These are phyloP conservation scores for Mirza zaza DNA, from an alignment of 2,113 vertebrate species.

Conservation along the genomic window DNA sequence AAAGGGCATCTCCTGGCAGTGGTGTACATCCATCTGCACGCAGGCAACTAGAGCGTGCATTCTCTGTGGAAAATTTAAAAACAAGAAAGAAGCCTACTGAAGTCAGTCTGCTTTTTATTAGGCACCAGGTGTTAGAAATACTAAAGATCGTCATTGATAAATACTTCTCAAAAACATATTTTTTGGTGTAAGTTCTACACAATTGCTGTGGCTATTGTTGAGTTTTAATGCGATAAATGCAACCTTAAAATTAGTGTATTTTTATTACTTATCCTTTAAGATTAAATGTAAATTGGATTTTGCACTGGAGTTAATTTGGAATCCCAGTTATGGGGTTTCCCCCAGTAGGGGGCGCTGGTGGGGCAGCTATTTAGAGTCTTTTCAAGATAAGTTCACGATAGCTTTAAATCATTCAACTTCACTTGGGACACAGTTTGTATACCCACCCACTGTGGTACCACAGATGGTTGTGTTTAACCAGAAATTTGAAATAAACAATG, in stretches of 20 bases:
- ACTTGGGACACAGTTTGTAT: background rate
- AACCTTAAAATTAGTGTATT: background rate
- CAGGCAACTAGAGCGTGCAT: background rate
- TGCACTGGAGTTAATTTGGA: background rate
- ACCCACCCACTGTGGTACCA: background rate
- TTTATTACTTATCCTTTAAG: background rate
- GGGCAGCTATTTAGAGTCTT: background rate
- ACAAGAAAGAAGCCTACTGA: background rate
- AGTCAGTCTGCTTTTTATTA: background rate
- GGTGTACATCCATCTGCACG: background rate
- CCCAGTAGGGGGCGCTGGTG: fast-evolving
- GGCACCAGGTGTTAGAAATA: background rate
- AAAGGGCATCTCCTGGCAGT: background rate
- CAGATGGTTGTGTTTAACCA: background rate
- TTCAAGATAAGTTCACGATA: background rate
- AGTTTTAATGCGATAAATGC: background rate
- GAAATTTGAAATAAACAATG: background rate
- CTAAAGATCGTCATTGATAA: background rate
- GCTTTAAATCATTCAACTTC: background rate
- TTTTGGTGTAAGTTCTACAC: background rate
- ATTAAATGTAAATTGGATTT: background rate
- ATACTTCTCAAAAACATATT: background rate
- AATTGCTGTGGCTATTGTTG: background rate
- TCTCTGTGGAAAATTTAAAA: background rate
- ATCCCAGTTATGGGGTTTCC: background rate